Conservation (phyloP, 2,113 vertebrate species). For the Ariopsis seemanni region DNA sequence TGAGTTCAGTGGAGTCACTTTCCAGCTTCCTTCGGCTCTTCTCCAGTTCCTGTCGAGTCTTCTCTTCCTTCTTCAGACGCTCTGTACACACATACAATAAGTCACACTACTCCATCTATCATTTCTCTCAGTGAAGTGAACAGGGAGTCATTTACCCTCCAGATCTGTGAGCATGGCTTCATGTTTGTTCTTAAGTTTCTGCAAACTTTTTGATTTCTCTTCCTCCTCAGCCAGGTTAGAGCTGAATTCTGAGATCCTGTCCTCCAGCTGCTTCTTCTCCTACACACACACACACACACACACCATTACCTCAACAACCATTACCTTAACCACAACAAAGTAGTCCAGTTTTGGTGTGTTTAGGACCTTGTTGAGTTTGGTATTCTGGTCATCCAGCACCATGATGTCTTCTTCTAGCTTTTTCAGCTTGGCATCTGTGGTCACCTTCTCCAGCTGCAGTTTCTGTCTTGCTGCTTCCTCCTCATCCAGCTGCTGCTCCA, state of each 20-base stretch:
- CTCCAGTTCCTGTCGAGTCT: conserved; percentile 90
- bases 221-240: conserved; percentile 92
- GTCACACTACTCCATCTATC: too few relatives aligned
- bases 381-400: conserved; percentile 83
- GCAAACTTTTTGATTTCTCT: conserved; percentile 95
- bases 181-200: conserved; percentile 97
- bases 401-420: conserved; percentile 84
- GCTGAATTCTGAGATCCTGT: conserved; percentile 88
- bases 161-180: conserved; percentile 97
- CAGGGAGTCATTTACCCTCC: conserved; percentile 75
- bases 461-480: conserved; percentile 85
- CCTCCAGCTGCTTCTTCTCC: conserved; percentile 82
- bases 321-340: too few relatives aligned
- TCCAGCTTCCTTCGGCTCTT: conserved; percentile 95
- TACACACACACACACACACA: too few relatives aligned
- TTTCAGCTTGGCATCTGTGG: conserved; percentile 83
- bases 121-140: too few relatives aligned
- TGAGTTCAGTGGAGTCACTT: conserved; percentile 88
- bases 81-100: conserved; percentile 69
- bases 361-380: conserved; percentile 80
- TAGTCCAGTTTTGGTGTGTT: too few relatives aligned
- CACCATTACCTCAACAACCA: too few relatives aligned
- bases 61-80: conserved; percentile 90
- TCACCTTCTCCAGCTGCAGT: conserved; percentile 86
- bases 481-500: conserved; percentile 87